phyloP scores from a whole-genome alignment of 2,797 vertebrate species.

The Argya squamiceps region DNA sequence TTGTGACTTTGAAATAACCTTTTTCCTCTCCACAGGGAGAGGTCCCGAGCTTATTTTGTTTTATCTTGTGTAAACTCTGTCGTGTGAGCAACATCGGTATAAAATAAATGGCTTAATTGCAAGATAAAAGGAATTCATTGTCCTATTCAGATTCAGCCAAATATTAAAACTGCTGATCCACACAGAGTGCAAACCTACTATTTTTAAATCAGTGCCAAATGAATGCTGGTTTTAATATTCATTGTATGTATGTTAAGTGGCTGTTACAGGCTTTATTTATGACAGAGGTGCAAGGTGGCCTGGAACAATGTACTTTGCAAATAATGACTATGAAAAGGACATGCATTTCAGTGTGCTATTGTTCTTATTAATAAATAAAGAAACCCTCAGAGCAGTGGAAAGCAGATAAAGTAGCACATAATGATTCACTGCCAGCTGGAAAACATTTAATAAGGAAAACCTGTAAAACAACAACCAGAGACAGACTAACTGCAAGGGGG shows the following conservation, averaged over 20 bases:
- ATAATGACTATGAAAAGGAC: background rate
- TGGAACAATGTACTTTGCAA: background rate
- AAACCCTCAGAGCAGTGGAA: background rate
- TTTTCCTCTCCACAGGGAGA: background rate
- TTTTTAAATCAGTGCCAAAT: constrained; percentile 39
- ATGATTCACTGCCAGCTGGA: background rate
- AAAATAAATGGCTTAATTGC: constrained; percentile 4
- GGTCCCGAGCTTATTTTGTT: background rate
- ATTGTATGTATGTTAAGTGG: background rate
- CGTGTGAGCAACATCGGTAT: background rate
- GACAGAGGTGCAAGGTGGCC: background rate
- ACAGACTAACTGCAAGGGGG: background rate
- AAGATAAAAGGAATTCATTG: constrained; percentile 49
- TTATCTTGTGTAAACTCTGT: background rate
- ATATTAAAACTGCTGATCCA: constrained; percentile 52
- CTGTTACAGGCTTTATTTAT: constrained; percentile 6
- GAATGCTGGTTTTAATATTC: background rate
- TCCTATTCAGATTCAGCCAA: constrained; percentile 36
- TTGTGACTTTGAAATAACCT: background rate
- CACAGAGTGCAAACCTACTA: constrained; percentile 25
- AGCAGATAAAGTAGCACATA: background rate
- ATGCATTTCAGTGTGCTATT: background rate
- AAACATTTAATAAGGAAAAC: background rate
- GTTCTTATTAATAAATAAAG: constrained; percentile 42
- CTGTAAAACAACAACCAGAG: background rate